phyloP scores from a whole-genome alignment of 2,113 vertebrate genomes.

The Indicator maculatus region DNA sequence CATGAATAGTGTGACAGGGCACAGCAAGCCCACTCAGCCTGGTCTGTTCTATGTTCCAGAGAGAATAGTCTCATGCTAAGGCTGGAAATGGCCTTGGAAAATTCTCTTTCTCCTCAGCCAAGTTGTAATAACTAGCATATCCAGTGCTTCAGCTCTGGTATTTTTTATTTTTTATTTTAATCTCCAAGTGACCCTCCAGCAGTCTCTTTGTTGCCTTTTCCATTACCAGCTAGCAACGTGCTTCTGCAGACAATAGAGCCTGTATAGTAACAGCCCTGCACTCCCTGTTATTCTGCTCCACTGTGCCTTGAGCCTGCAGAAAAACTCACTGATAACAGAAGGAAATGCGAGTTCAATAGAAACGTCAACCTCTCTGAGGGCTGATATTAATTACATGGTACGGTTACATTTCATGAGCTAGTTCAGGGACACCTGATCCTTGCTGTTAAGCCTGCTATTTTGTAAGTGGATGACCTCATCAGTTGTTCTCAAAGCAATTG shows the following conservation, averaged over 20 bases:
- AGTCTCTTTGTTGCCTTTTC: background rate
- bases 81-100: constrained; percentile 36
- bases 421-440: constrained; percentile 34
- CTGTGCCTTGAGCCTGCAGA: background rate
- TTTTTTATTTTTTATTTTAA: background rate
- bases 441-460: constrained; percentile 22
- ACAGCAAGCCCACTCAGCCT: background rate
- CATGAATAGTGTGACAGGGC: background rate
- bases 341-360: background rate
- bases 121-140: constrained; percentile 1
- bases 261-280: background rate
- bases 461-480: constrained; percentile 19
- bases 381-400: constrained; percentile 40
- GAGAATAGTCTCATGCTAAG: background rate
- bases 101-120: constrained; percentile 14
- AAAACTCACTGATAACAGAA: background rate
- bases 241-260: background rate
- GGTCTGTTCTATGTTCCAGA: background rate
- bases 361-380: background rate
- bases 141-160: background rate
- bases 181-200: background rate
- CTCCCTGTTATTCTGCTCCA: background rate
- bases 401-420: background rate
- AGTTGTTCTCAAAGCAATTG: constrained; percentile 19
- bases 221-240: background rate